phyloP scores from a whole-genome alignment of 2,888 invertebrate species.

The Drosophila formosana region DNA sequence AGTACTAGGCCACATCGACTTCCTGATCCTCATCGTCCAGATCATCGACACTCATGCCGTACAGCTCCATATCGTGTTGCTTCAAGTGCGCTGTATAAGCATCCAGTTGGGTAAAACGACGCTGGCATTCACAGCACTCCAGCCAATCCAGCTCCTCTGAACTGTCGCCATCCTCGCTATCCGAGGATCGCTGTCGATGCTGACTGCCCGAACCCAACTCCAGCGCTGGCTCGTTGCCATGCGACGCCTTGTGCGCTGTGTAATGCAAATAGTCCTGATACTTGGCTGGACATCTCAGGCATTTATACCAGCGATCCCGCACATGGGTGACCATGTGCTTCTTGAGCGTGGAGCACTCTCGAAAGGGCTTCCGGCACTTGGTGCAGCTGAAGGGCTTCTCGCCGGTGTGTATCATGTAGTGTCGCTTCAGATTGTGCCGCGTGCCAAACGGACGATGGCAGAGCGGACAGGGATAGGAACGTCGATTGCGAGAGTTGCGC shows the following conservation, averaged over 20 bases:
- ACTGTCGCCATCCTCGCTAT: conserved; percentile 72
- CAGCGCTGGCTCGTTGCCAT: conserved; percentile 43
- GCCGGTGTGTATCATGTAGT: conserved; percentile 85
- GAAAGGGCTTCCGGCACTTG: conserved; percentile 83
- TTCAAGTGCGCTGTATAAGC: conserved; percentile 82
- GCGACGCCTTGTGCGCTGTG: conserved; percentile 78
- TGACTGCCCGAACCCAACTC: conserved; percentile 20
- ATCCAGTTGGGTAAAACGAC: conserved; percentile 81
- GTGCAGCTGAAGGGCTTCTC: conserved; percentile 84
- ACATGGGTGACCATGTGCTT: conserved; percentile 84
- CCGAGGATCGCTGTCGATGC: conserved; percentile 61
- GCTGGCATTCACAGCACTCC: conserved; percentile 83
- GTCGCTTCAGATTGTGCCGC: conserved; percentile 84
- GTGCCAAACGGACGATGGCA: conserved; percentile 84
- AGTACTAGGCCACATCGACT: conserved; percentile 64
- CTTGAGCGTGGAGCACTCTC: conserved; percentile 84
- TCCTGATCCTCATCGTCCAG: conserved; percentile 64
- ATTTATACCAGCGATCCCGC: conserved; percentile 84
- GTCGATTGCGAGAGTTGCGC: conserved; percentile 54
- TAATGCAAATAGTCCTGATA: conserved; percentile 83
- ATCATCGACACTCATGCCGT: conserved; percentile 64
- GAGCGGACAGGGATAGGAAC: conserved; percentile 83
- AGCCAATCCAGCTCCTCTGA: conserved; percentile 77
- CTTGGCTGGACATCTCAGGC: conserved; percentile 78
- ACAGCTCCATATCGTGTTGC: conserved; percentile 76